Conservation (phyloP, 1,140 invertebrate genomes). For the Trichonephila clavata region DNA sequence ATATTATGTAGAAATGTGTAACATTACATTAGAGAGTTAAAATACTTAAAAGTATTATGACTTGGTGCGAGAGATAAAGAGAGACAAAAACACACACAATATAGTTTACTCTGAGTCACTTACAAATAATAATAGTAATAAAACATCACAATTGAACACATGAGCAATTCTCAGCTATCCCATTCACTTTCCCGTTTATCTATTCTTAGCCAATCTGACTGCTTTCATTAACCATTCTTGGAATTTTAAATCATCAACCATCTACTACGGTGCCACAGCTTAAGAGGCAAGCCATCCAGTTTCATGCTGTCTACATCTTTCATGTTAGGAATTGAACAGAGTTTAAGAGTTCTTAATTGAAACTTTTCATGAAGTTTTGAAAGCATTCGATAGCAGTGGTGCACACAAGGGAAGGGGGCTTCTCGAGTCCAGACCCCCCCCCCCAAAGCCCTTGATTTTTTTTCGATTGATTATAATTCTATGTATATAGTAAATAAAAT, state of each 20-base stretch:
- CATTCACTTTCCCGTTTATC: not conserved
- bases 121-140: constrained; percentile 55
- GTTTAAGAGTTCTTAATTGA: too few relatives aligned
- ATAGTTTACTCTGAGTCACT: not conserved
- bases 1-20: constrained; percentile 20
- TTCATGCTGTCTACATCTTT: not conserved
- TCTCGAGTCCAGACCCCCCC: too few relatives aligned
- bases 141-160: constrained; percentile 73
- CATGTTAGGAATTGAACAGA: not conserved
- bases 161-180: constrained; percentile 69
- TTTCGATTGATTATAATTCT: too few relatives aligned
- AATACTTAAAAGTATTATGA: constrained; percentile 18
- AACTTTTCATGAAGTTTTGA: too few relatives aligned
- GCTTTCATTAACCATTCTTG: constrained; percentile 3
- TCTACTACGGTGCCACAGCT: not conserved
- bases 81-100: constrained; percentile 19
- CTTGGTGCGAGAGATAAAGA: constrained; percentile 34
- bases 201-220: constrained; percentile 5
- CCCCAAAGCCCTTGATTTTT: too few relatives aligned
- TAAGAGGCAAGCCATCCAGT: not conserved
- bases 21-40: constrained; percentile 20
- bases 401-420: too few relatives aligned
- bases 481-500: too few relatives aligned
- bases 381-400: too few relatives aligned
- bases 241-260: not conserved